These are phyloP conservation scores for Cnemophilus loriae DNA, from an alignment of 2,113 vertebrate species.

Conservation along the genomic window DNA sequence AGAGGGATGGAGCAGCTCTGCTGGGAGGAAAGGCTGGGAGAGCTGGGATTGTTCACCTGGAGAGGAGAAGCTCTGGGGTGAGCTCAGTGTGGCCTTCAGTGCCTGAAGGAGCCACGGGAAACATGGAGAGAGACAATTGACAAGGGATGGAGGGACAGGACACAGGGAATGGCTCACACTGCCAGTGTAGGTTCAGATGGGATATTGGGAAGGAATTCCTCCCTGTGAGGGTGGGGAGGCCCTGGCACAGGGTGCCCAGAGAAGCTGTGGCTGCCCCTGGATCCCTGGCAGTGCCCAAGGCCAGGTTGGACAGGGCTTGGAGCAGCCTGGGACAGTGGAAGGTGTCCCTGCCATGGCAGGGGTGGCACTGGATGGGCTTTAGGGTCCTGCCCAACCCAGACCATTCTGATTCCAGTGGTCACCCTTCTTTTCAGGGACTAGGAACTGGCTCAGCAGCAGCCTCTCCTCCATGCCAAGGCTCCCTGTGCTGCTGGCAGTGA, in stretches of 20 bases:
- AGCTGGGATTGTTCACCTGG: background rate
- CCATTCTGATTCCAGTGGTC: background rate
- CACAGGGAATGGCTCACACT: fast-evolving
- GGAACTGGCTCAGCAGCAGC: background rate
- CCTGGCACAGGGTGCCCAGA: background rate
- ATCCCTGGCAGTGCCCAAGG: background rate
- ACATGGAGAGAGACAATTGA: fast-evolving
- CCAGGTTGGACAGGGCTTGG: background rate
- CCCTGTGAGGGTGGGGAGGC: fast-evolving
- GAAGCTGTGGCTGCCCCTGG: background rate
- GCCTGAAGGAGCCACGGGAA: fast-evolving
- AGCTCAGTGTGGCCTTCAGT: fast-evolving
- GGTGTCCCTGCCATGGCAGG: background rate
- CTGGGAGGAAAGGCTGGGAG: background rate
- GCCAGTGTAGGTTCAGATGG: fast-evolving
- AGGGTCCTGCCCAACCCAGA: background rate
- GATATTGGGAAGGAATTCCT: fast-evolving
- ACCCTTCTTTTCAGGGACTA: background rate
- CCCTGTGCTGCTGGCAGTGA: background rate
- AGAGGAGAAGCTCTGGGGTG: background rate
- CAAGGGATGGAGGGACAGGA: fast-evolving
- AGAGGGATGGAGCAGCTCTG: background rate
- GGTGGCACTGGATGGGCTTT: fast-evolving
- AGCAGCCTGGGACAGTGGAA: background rate
- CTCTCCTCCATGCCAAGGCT: background rate